A percentile compares a stretch with the other conserved stretches of the same genome.
Conservation (phyloP, 2,888 invertebrate genomes). For the Gymnosoma rotundatum region DNA sequence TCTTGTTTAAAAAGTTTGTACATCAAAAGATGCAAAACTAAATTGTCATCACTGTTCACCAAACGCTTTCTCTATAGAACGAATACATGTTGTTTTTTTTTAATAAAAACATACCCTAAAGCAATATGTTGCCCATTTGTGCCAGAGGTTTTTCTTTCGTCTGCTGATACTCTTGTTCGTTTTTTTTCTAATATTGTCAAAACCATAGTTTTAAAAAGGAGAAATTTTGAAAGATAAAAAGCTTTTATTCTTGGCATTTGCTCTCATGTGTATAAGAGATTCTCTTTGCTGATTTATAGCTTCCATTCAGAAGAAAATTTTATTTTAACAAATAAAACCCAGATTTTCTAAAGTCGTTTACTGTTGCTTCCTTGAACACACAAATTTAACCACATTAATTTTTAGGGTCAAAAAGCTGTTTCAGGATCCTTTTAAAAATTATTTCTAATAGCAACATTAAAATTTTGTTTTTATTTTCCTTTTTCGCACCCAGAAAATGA, state of each 20-base stretch:
- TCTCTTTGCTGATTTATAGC: not conserved
- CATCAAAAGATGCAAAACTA: too few relatives aligned
- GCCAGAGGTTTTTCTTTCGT: slow-evolving; percentile 47
- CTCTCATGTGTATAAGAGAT: slow-evolving; percentile 48
- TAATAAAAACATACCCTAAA: slow-evolving; percentile 52
- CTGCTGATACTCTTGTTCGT: not conserved
- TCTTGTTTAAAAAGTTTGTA: too few relatives aligned
- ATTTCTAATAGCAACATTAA: not conserved
- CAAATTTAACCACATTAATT: slow-evolving; percentile 39
- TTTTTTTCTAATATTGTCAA: not conserved
- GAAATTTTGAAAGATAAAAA: slow-evolving; percentile 26
- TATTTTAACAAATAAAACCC: slow-evolving; percentile 48
- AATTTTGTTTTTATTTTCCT: slow-evolving; percentile 15
- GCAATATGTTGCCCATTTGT: slow-evolving; percentile 57
- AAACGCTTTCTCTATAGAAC: not conserved
- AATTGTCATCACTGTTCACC: not conserved
- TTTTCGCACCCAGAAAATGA: slow-evolving; percentile 37
- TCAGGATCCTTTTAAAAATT: slow-evolving; percentile 14
- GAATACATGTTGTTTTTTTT: not conserved
- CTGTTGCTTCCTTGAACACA: slow-evolving; percentile 50
- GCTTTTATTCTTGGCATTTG: slow-evolving; percentile 17
- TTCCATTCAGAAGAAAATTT: not conserved
- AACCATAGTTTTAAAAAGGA: not conserved
- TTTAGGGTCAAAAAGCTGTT: slow-evolving; percentile 17
- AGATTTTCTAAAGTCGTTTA: slow-evolving; percentile 56